Evolutionary conservation across 2,888 invertebrate species (phyloP).

Genomic region (Leptothorax acervorum): DNA sequence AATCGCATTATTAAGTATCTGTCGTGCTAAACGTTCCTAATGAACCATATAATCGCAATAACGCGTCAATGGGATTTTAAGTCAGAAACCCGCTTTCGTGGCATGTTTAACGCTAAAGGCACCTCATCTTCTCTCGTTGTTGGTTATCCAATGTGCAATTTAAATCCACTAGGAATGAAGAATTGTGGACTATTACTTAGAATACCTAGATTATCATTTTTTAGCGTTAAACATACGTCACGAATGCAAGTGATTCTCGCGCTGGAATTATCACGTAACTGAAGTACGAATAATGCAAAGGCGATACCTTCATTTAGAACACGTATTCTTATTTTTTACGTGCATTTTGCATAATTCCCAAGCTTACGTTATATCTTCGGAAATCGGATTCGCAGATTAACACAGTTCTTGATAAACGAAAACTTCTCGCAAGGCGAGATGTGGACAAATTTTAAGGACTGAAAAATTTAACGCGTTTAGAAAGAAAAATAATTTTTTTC

Average conservation of each 20-base stretch:
- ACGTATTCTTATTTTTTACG: background rate
- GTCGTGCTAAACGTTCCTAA: background rate
- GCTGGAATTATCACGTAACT: background rate
- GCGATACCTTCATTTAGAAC: background rate
- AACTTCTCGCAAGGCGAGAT: background rate
- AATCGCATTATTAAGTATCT: slow-evolving; percentile 32
- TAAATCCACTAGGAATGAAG: slow-evolving; percentile 3
- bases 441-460: background rate
- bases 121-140: background rate
- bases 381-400: background rate
- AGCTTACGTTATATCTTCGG: background rate
- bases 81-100: background rate
- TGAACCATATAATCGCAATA: slow-evolving; percentile 22
- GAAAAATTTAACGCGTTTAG: background rate
- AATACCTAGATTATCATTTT: background rate
- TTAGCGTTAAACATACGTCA: slow-evolving; percentile 16
- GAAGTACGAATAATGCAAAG: background rate
- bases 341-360: background rate
- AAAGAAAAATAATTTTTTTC: slow-evolving; percentile 9
- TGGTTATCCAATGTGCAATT: slow-evolving; percentile 4
- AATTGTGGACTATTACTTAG: background rate
- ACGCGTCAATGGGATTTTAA: background rate
- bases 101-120: slow-evolving; percentile 19
- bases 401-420: background rate
- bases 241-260: slow-evolving; percentile 17